phyloP scores from a whole-genome alignment of 2,888 invertebrate genomes.

The Andrena dorsata region DNA sequence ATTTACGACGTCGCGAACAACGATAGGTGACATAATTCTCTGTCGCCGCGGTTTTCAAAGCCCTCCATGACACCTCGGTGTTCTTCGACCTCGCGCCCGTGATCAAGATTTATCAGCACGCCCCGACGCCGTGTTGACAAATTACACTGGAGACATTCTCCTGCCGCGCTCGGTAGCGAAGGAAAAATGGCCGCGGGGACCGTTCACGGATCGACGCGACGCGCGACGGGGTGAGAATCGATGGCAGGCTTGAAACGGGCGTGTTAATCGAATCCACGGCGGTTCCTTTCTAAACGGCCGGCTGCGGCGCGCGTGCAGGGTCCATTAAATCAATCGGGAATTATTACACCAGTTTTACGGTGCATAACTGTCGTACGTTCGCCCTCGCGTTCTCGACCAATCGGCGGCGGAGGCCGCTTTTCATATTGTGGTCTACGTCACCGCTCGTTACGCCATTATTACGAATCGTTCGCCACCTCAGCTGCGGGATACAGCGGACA shows the following conservation, averaged over 20 bases:
- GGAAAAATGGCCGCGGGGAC: not conserved
- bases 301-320: constrained; percentile 1
- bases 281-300: constrained; percentile 46
- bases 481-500: not conserved
- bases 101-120: constrained; percentile 41
- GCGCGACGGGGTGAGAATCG: constrained; percentile 23
- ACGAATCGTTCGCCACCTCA: constrained; percentile 21
- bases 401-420: constrained; percentile 37
- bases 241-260: constrained; percentile 21
- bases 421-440: constrained; percentile 25
- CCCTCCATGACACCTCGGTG: constrained; percentile 1
- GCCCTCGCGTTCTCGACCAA: constrained; percentile 37
- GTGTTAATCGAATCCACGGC: constrained; percentile 38
- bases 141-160: constrained; percentile 33
- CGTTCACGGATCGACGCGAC: constrained; percentile 12
- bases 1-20: constrained; percentile 9
- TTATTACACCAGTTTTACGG: constrained; percentile 62
- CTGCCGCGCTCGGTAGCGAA: not conserved
- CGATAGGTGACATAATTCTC: constrained; percentile 18
- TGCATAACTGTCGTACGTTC: constrained; percentile 52
- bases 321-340: constrained; percentile 63
- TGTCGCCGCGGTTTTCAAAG: constrained; percentile 12
- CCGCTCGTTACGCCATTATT: constrained; percentile 27
- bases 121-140: constrained; percentile 38
- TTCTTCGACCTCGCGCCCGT: constrained; percentile 18